Base-by-base conservation (phyloP, 2,888 invertebrate species). In the Malthinus flaveolus region DNA sequence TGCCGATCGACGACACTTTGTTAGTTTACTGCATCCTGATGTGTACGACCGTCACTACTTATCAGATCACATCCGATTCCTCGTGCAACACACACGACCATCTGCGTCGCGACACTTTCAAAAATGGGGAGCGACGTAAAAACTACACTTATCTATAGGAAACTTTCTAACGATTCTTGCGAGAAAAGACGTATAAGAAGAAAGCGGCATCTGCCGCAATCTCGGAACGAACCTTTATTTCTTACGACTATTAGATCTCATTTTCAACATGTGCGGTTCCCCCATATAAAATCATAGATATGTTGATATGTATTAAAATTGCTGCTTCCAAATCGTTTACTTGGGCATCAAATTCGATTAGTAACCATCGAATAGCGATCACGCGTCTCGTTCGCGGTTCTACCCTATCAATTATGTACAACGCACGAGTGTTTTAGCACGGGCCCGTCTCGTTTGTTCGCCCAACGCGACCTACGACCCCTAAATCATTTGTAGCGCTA, bases 161-260 rank as follows among this genome's bases (percentile, higher is more conserved):
- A 66, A 63, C 49, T 65, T 63, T 44, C 42, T 63, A 66, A 66
- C 64, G 66, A 66, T 62, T 63, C 45, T 66, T 66, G 61, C 62
- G 63, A 64, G 61, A 59, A 63, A 63, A 59, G 60, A 58, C 49
- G 64, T 37, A 45, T 13, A 52, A 15, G 36, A 12, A 49, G 3
- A 45, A 32, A 49, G 46, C 55, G 46, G 46, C 64, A 64, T 62
- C 62, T 62, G 62, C 54, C 42, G 61, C 59, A 48, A 56, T 62
- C 58, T 64, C 54, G 47, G 61, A 39, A 52, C 23, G 23, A 23
- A 52, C 59, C 60, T 63, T 59, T 61, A 54, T 61, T 59, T 61
- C 64, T 61, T 54, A 45, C 57, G 52, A 63, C 60, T 63, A 62
- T 63, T 66, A 65, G 66, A 65, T 62, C 60, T 66, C 66, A 66